These are phyloP conservation scores for Delia radicum DNA, from an alignment of 1,140 invertebrate genomes.

Conservation along the genomic window DNA sequence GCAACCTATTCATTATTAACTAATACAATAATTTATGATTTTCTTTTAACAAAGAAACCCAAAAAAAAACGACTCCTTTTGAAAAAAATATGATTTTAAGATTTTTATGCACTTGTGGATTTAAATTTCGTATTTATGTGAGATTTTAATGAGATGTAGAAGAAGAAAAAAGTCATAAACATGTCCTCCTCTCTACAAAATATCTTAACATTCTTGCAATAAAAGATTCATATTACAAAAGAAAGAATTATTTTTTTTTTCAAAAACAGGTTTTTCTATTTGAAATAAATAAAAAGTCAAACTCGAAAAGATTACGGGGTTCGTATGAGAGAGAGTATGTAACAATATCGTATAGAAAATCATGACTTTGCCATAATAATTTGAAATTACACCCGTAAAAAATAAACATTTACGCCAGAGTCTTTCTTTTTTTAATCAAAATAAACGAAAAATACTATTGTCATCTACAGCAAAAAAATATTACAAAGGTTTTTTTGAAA, in stretches of 20 bases:
- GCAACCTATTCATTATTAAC: not conserved
- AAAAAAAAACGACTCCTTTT: not conserved
- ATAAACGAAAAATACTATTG: not conserved
- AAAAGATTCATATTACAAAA: not conserved
- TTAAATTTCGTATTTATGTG: not conserved
- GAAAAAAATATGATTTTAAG: not conserved
- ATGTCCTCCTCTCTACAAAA: not conserved
- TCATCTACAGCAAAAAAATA: not conserved
- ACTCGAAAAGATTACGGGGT: not conserved
- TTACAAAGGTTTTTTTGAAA: not conserved
- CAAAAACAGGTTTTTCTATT: not conserved
- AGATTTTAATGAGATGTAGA: not conserved
- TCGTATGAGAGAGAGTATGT: not conserved
- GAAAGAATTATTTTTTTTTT: no score
- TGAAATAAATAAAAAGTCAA: not conserved
- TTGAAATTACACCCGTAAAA: not conserved
- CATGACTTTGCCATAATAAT: not conserved
- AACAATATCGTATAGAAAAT: not conserved
- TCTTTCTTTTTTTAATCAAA: not conserved
- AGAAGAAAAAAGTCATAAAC: not conserved
- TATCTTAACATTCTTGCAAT: not conserved
- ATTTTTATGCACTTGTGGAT: not conserved
- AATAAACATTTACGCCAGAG: not conserved
- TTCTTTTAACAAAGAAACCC: not conserved
- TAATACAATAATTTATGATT: not conserved